Percentiles rank a stretch among this genome's conserved stretches.
Conservation (phyloP, 2,797 vertebrate genomes). For the Acipenser oxyrinchus region DNA sequence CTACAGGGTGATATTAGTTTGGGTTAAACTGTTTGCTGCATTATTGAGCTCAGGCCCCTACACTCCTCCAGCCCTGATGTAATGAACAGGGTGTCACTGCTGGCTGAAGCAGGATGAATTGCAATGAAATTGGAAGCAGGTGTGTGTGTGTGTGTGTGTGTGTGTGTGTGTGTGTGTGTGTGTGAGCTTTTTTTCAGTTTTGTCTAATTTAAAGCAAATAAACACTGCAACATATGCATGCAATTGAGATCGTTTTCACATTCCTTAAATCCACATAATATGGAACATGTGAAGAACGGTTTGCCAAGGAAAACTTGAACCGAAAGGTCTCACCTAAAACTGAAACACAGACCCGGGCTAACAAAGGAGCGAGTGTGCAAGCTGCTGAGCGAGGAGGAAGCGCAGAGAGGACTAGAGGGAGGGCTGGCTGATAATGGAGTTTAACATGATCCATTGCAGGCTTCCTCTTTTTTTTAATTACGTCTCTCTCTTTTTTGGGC, state of each 20-base stretch:
- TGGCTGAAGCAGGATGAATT: background rate
- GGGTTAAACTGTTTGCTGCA: too few species aligned
- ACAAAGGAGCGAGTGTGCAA: too few species aligned
- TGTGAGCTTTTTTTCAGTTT: slow-evolving; percentile 29
- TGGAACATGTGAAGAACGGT: background rate
- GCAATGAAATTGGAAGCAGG: background rate
- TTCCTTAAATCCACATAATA: slow-evolving; percentile 11
- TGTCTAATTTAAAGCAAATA: slow-evolving; percentile 61
- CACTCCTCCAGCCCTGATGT: too few species aligned
- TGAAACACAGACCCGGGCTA: too few species aligned
- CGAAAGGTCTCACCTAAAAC: background rate
- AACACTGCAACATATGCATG: slow-evolving; percentile 51
- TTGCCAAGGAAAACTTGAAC: background rate
- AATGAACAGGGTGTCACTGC: background rate
- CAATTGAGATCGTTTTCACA: slow-evolving; percentile 33
- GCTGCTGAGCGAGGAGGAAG: background rate
- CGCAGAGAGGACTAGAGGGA: background rate
- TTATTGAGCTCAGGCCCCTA: too few species aligned
- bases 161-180: slow-evolving; percentile 15
- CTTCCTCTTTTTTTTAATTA: too few species aligned
- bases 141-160: too few species aligned
- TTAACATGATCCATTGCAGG: too few species aligned
- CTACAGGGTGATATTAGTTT: too few species aligned
- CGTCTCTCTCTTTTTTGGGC: too few species aligned
- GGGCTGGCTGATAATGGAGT: too few species aligned